Conservation (phyloP, 2,797 vertebrate species). For the Urocyon cinereoargenteus region DNA sequence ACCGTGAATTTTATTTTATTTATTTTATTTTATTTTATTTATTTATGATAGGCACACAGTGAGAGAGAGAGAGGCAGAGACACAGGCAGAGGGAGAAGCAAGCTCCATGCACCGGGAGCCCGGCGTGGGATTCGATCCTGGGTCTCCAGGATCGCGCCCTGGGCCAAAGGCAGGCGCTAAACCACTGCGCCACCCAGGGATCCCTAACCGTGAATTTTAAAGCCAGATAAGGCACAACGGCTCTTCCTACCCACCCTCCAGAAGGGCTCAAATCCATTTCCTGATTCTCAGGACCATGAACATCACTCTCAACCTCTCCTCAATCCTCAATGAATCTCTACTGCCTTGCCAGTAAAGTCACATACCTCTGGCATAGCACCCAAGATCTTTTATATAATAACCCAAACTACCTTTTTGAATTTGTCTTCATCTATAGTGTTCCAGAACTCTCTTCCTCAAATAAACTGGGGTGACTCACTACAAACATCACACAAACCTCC, state of each 20-base stretch:
- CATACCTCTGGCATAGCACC: neutral
- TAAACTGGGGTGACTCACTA: neutral
- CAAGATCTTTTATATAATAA: neutral
- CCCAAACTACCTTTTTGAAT: neutral
- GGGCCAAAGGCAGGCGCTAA: no score
- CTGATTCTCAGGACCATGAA: neutral
- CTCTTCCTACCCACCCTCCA: neutral
- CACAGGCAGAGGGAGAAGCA: no score
- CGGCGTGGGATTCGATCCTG: no score
- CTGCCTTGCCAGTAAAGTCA: neutral
- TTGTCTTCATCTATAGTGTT: neutral
- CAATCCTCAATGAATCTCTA: neutral
- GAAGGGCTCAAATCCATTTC: neutral
- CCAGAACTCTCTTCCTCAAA: neutral
- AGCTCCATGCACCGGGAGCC: no score
- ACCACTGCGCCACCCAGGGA: no score
- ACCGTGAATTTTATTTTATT: neutral
- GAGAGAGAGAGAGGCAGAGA: no score
- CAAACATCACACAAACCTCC: neutral
- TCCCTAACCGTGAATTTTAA: neutral
- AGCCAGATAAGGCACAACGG: neutral
- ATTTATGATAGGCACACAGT: no score
- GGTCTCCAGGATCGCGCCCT: no score
- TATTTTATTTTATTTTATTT: no score
- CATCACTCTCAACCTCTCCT: neutral